Evolutionary conservation across 2,888 invertebrate species (phyloP).

Genomic region (Allygus modestus): DNA sequence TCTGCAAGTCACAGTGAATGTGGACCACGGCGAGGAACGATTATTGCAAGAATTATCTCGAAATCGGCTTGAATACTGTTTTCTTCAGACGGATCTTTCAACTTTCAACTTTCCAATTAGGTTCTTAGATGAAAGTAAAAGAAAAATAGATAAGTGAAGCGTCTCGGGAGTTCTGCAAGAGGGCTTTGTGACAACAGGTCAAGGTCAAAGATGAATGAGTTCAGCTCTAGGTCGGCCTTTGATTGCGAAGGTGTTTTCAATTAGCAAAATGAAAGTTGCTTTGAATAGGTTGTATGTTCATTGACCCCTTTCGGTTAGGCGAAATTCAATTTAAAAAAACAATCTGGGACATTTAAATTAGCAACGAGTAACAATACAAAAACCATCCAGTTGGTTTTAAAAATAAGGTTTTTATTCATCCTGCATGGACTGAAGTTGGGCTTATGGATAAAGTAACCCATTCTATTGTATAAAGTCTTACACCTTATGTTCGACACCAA

Average conservation of each 20-base stretch:
- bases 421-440: too few relatives aligned
- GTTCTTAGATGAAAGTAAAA: not conserved
- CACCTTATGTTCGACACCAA: too few relatives aligned
- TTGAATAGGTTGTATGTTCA: slow-evolving; percentile 1
- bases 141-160: not conserved
- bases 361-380: too few relatives aligned
- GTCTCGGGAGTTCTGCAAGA: not conserved
- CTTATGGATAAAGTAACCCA: too few relatives aligned
- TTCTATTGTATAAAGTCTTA: too few relatives aligned
- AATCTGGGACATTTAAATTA: too few relatives aligned
- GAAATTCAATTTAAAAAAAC: not conserved
- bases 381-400: too few relatives aligned
- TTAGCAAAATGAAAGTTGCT: slow-evolving; percentile 39
- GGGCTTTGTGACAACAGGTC: slow-evolving; percentile 4
- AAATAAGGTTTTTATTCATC: too few relatives aligned
- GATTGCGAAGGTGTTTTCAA: slow-evolving; percentile 33
- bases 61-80: slow-evolving; percentile 5
- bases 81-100: not conserved
- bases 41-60: slow-evolving; percentile 28
- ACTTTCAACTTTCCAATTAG: not conserved
- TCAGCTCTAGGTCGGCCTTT: slow-evolving; percentile 1
- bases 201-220: not conserved
- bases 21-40: not conserved
- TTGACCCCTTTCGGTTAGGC: slow-evolving; percentile 2
- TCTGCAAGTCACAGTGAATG: slow-evolving; percentile 26